These are phyloP conservation scores for Eulemur rubriventer DNA, from an alignment of 2,797 vertebrate species.

Conservation along the genomic window DNA sequence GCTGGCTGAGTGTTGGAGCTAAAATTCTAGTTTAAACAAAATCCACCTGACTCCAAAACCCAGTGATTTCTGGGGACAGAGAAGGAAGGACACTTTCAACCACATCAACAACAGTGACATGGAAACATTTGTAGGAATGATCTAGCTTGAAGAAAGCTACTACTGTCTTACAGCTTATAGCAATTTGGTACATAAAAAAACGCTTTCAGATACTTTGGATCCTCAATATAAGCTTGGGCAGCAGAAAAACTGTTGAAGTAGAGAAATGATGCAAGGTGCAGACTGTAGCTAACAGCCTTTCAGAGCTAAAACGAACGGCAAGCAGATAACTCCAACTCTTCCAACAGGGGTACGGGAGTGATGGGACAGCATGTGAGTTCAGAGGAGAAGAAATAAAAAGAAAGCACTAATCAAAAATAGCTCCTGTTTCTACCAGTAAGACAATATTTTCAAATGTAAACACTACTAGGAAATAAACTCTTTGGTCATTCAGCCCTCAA, in stretches of 20 bases:
- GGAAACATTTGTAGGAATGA: neutral
- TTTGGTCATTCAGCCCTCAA: neutral
- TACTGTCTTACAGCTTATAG: neutral
- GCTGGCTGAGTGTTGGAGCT: neutral
- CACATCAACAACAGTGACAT: neutral
- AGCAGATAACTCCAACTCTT: neutral
- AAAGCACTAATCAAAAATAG: neutral
- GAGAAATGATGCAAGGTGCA: neutral
- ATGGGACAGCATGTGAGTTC: neutral
- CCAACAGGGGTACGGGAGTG: neutral
- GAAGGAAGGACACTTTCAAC: neutral
- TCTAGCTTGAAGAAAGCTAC: neutral
- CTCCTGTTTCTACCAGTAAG: neutral
- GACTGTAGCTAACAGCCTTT: neutral
- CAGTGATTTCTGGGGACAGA: neutral
- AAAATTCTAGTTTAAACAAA: constrained; percentile 22
- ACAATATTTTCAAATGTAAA: neutral
- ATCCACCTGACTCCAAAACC: neutral
- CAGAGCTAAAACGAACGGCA: neutral
- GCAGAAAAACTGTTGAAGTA: neutral
- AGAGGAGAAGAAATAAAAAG: neutral
- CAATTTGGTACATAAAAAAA: neutral
- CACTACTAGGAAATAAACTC: neutral
- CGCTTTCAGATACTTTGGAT: neutral
- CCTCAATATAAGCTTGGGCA: neutral